These are phyloP conservation scores for Sycophila texana DNA, from an alignment of 2,888 invertebrate species.

Conservation along the genomic window DNA sequence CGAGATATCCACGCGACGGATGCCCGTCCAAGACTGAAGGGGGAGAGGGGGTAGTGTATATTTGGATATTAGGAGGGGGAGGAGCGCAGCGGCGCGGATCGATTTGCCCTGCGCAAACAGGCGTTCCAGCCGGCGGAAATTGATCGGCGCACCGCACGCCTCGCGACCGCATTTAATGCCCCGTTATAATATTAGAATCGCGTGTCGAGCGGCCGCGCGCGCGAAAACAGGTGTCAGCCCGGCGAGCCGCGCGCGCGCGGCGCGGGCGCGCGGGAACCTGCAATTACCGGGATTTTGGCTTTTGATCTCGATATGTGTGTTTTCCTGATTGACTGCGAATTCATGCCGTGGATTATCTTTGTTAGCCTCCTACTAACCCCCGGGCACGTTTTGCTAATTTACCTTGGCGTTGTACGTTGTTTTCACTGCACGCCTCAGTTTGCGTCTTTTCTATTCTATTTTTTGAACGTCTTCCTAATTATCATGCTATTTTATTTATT, in stretches of 20 bases:
- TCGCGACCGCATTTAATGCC: conserved; percentile 29
- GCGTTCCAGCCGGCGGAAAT: conserved; percentile 6
- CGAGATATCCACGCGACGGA: neutral
- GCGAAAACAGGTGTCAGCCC: conserved; percentile 34
- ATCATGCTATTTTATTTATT: too few relatives aligned
- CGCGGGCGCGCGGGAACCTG: conserved; percentile 17
- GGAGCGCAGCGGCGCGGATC: conserved; percentile 15
- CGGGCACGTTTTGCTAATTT: neutral
- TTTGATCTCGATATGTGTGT: conserved; percentile 12
- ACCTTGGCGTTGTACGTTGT: neutral
- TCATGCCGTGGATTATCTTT: neutral
- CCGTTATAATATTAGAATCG: conserved; percentile 48
- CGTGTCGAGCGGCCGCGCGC: conserved; percentile 14
- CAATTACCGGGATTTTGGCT: conserved; percentile 28
- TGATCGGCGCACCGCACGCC: conserved; percentile 10
- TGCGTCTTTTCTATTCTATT: too few relatives aligned
- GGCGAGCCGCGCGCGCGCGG: neutral
- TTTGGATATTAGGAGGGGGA: conserved; percentile 25
- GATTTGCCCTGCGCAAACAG: conserved; percentile 34
- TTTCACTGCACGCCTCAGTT: neutral
- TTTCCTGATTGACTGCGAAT: neutral
- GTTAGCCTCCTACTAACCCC: too few relatives aligned
- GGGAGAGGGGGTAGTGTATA: conserved; percentile 18
- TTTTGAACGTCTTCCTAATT: too few relatives aligned
- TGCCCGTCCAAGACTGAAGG: neutral